Percentiles rank a stretch among this genome's conserved stretches.
phyloP scores from a whole-genome alignment of 2,888 invertebrate species.

The Sisyra nigra region DNA sequence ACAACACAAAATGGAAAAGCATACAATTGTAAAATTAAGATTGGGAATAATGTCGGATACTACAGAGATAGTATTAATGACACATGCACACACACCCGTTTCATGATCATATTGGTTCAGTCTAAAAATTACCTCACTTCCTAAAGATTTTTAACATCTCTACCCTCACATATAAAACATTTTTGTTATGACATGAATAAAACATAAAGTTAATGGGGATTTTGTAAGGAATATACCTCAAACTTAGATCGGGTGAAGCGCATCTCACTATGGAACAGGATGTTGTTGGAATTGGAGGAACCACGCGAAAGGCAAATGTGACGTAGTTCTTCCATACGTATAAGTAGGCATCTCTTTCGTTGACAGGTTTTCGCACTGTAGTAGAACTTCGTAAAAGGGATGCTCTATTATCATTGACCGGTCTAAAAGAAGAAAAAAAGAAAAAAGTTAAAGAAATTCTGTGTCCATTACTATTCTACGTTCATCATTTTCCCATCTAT shows the following conservation, averaged over 20 bases:
- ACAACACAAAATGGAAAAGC: no score
- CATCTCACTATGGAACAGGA: conserved; percentile 59
- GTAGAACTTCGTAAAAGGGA: conserved; percentile 81
- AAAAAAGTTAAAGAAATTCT: background rate
- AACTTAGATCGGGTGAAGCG: conserved; percentile 81
- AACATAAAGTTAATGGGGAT: background rate
- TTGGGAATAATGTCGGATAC: no score
- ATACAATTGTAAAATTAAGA: no score
- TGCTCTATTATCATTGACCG: conserved; percentile 91
- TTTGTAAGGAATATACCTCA: conserved; percentile 45
- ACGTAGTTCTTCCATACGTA: conserved; percentile 97
- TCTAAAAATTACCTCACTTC: no score
- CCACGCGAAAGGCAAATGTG: conserved; percentile 89
- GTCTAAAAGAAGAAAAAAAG: conserved; percentile 37
- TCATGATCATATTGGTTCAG: background rate
- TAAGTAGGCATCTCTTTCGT: conserved; percentile 88
- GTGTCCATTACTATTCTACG: no score
- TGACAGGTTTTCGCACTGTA: conserved; percentile 75
- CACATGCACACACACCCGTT: background rate
- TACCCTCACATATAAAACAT: no score
- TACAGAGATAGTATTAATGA: no score
- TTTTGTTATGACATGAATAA: no score
- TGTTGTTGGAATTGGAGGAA: conserved; percentile 70
- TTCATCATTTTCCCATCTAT: no score
- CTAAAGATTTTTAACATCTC: no score